Conservation (phyloP, 1,140 invertebrate genomes). For the Caerostris extrusa region DNA sequence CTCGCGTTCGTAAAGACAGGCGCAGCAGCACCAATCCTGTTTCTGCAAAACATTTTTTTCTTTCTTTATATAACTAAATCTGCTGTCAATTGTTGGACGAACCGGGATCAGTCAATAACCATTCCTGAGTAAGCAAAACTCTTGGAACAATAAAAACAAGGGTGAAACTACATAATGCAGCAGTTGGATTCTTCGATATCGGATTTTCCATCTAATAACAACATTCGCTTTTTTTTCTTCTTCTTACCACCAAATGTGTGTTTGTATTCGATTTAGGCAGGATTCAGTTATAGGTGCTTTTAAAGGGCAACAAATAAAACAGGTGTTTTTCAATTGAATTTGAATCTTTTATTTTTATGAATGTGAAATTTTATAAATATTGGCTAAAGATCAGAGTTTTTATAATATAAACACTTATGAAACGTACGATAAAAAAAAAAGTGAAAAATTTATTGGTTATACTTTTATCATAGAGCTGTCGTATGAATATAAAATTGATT, state of each 20-base stretch:
- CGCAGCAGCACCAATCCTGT: not conserved
- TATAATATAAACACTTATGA: no score
- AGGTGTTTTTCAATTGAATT: not conserved
- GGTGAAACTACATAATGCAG: constrained; percentile 1
- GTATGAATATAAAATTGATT: no score
- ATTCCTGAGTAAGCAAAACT: constrained; percentile 40
- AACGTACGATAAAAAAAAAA: no score
- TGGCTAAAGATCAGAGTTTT: not conserved
- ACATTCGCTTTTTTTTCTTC: not conserved
- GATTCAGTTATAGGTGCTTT: not conserved
- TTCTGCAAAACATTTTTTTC: not conserved
- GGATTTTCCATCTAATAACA: constrained; percentile 45
- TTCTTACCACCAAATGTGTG: not conserved
- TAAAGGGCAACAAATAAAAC: not conserved
- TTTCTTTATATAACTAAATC: not conserved
- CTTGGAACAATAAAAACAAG: constrained; percentile 50
- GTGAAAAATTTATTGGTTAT: no score
- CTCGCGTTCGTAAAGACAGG: not conserved
- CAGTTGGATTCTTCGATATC: constrained; percentile 11
- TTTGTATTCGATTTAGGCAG: constrained; percentile 23
- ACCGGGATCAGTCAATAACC: constrained; percentile 29
- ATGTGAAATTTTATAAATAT: constrained; percentile 1
- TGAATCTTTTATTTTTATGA: constrained; percentile 4
- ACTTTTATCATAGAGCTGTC: no score
- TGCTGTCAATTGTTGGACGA: constrained; percentile 18